A percentile compares a stretch with the other conserved stretches of the same genome.
Conservation (phyloP, 2,797 vertebrate species). For the Geotrypetes seraphini region DNA sequence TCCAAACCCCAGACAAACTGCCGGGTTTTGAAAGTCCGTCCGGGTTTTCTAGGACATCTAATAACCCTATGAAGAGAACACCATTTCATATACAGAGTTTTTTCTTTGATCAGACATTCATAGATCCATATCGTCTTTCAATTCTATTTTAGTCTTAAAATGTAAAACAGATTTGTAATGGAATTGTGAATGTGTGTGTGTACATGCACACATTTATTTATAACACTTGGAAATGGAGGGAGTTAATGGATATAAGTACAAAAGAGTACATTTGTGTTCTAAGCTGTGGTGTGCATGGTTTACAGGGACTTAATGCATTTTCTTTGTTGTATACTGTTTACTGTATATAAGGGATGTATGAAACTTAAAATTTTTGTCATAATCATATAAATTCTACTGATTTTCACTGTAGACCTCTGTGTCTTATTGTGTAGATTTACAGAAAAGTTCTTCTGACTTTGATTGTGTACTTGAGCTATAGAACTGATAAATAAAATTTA, state of each 20-base stretch:
- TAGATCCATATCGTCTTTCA: conserved; percentile 31
- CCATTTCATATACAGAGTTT: conserved; percentile 30
- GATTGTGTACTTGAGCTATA: conserved; percentile 60
- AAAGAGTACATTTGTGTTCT: conserved; percentile 35
- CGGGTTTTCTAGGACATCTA: too few species aligned
- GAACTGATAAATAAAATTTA: conserved; percentile 58
- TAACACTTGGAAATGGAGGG: fast-evolving
- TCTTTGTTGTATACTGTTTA: conserved; percentile 50
- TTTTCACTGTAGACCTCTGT: conserved; percentile 43
- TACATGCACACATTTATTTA: too few species aligned
- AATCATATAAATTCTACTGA: conserved; percentile 35
- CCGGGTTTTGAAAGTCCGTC: too few species aligned
- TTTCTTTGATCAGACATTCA: conserved; percentile 13
- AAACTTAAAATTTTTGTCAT: conserved; percentile 51
- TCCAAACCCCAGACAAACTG: too few species aligned
- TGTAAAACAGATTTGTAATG: too few species aligned
- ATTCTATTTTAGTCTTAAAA: conserved; percentile 21
- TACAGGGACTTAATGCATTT: conserved; percentile 47
- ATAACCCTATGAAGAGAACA: too few species aligned
- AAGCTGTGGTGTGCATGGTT: conserved; percentile 59
- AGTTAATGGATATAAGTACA: conserved; percentile 30
- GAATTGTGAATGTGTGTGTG: too few species aligned
- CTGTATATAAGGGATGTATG: conserved; percentile 52
- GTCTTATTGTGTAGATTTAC: conserved; percentile 51
- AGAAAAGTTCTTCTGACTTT: conserved; percentile 42